These are phyloP conservation scores for Ricordea florida DNA, from an alignment of 92 coral and sea anemone species.

Conservation along the genomic window DNA sequence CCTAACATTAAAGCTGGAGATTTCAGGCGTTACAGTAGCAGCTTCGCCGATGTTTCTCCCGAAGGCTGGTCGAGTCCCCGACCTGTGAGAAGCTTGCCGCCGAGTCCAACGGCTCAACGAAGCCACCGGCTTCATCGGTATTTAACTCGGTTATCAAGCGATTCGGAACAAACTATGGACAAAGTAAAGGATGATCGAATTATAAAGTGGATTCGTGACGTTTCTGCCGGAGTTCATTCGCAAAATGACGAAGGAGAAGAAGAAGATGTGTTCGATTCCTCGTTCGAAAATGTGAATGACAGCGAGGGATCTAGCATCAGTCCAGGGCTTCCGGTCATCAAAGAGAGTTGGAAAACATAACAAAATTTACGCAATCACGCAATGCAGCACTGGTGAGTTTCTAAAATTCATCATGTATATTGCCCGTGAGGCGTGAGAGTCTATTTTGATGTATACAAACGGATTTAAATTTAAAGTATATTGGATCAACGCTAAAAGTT, in stretches of 20 bases:
- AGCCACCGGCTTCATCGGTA: not conserved
- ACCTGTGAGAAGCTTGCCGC: conserved; percentile 27
- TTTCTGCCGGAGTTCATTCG: not conserved
- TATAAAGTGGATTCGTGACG: conserved; percentile 44
- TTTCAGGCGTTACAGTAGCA: conserved; percentile 3
- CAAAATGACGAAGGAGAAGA: conserved; percentile 11
- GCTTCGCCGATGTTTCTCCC: conserved; percentile 5
- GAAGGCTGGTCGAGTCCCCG: conserved; percentile 22
- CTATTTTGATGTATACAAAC: too few species aligned
- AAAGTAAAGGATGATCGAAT: conserved; percentile 24
- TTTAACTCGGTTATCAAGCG: conserved; percentile 7
- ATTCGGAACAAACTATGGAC: conserved; percentile 4
- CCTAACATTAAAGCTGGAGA: not conserved
- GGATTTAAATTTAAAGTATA: too few species aligned
- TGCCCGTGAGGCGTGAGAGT: too few species aligned
- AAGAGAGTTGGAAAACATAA: conserved; percentile 22
- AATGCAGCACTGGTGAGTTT: not conserved
- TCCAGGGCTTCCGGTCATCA: conserved; percentile 20
- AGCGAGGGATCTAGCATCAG: not conserved
- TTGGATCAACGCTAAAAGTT: too few species aligned
- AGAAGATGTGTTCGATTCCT: not conserved
- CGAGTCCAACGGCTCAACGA: conserved; percentile 21
- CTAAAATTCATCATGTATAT: too few species aligned
- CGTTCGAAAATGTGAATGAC: not conserved
- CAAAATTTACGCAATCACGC: not conserved